These are phyloP conservation scores for Bombus breviceps DNA, from an alignment of 1,140 invertebrate genomes.

Conservation along the genomic window DNA sequence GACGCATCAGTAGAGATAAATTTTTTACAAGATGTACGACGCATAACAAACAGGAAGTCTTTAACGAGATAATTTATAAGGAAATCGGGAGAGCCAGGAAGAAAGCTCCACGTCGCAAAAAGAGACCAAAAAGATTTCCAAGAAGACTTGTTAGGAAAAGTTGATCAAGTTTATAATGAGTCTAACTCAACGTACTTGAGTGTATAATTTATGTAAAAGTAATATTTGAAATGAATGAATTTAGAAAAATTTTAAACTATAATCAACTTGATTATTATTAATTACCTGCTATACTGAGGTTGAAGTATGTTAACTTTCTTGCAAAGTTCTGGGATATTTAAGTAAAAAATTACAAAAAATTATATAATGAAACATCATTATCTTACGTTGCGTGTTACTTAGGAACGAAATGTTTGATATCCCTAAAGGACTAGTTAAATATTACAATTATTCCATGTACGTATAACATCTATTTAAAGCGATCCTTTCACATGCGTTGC, in stretches of 20 bases:
- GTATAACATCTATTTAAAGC: not conserved
- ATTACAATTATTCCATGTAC: not conserved
- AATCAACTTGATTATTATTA: not conserved
- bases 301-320: too few relatives aligned
- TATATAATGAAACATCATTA: too few relatives aligned
- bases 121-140: not conserved
- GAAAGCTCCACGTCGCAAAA: not conserved
- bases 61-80: constrained; percentile 15
- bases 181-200: too few relatives aligned
- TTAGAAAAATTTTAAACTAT: not conserved
- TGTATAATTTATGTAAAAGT: not conserved
- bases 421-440: too few relatives aligned
- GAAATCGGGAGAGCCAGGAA: not conserved
- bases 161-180: constrained; percentile 14
- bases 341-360: too few relatives aligned
- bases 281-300: not conserved
- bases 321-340: too few relatives aligned
- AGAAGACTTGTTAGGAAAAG: not conserved
- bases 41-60: not conserved
- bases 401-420: too few relatives aligned
- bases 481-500: not conserved
- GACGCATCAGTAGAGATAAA: not conserved
- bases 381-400: too few relatives aligned
- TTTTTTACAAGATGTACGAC: not conserved
- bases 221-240: not conserved